Base-by-base conservation (phyloP, 2,797 vertebrate genomes). In the Urophycis tenuis region DNA sequence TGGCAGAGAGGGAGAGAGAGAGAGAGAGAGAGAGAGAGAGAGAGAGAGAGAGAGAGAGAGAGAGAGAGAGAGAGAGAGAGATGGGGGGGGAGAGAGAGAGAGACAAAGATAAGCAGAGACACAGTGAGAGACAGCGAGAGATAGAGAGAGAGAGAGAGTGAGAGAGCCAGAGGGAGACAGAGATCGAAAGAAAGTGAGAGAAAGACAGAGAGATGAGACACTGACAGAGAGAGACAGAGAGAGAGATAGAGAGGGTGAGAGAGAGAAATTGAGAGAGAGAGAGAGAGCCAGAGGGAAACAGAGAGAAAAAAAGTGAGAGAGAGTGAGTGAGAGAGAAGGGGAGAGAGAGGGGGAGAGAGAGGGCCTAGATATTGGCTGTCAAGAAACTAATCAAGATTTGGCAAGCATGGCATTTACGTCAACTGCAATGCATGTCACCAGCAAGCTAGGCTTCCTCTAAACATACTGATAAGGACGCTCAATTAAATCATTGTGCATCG, bases 261-360 rank as follows among this genome's bases (percentile, higher is more conserved):
- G 14, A 19, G 15, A 49, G 45, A 49, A 15, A 49, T 5, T 17
- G 15, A 19, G 15, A 45, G 14, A 49, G 45, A 49, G 17, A 49
- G 17, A 49, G 45, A 49, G 35, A 76, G 32, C 77, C 9, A 69
- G 34, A 0, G 74, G 36, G 71, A 82, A 14, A 33, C 5, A 32
- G 17, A 15, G 49, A n/a, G 11, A 53, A 19, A 53, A 19, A 53
- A 8, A 53, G 19, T 22, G 22, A 53, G 22, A 53, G 11, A 53
- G 41, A 53, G 49, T 22, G 19, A 53, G 49, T 22, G 19, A 53
- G 19, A 53, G 19, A n/a, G 19, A n/a, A 4, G n/a, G 49, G n/a
- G 19, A n/a, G 22, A n/a, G 19, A n/a, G 19, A 53, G 12, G n/a
- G 49, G 5, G 49, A 53, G 12, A 53, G 49, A 53, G 45, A 49